Percentiles rank a stretch among this genome's conserved stretches.
These are phyloP conservation scores for Leucoptera coffeella DNA, from an alignment of 2,888 invertebrate species.

Conservation along the genomic window DNA sequence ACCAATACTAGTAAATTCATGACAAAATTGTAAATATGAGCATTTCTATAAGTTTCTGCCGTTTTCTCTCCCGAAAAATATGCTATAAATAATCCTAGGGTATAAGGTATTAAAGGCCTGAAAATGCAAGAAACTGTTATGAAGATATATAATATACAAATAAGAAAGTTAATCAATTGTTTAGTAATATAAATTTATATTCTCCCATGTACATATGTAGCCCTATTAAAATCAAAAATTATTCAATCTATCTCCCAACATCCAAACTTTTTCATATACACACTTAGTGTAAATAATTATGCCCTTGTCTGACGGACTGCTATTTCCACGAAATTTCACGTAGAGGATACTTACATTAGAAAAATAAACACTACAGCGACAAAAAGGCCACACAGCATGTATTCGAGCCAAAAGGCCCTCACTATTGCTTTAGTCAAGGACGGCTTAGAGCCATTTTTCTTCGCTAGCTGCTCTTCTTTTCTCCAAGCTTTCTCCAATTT, in stretches of 20 bases:
- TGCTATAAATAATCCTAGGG: constrained; percentile 56
- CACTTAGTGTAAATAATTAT: no score
- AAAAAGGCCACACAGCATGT: constrained; percentile 53
- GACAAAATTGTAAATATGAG: constrained; percentile 60
- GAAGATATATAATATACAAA: no score
- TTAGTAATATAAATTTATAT: no score
- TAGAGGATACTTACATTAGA: constrained; percentile 53
- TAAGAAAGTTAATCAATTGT: no score
- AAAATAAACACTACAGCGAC: constrained; percentile 51
- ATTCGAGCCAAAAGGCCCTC: constrained; percentile 55
- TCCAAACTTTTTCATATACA: no score
- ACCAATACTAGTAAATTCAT: constrained; percentile 56
- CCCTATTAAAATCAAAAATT: no score
- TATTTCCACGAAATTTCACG: no score
- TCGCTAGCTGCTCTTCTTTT: constrained; percentile 43
- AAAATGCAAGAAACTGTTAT: constrained; percentile 16
- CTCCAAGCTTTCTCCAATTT: constrained; percentile 62
- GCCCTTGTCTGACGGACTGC: no score
- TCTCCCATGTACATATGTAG: neutral
- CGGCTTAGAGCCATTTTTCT: constrained; percentile 44
- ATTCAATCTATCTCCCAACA: no score
- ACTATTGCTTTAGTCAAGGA: constrained; percentile 54
- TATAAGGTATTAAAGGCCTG: constrained; percentile 58
- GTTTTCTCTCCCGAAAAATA: constrained; percentile 54
- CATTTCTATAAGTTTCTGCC: constrained; percentile 39